A percentile compares a stretch with the other conserved stretches of the same genome.
phyloP scores from a whole-genome alignment of 2,113 vertebrate genomes.

The Phocoena sinus region DNA sequence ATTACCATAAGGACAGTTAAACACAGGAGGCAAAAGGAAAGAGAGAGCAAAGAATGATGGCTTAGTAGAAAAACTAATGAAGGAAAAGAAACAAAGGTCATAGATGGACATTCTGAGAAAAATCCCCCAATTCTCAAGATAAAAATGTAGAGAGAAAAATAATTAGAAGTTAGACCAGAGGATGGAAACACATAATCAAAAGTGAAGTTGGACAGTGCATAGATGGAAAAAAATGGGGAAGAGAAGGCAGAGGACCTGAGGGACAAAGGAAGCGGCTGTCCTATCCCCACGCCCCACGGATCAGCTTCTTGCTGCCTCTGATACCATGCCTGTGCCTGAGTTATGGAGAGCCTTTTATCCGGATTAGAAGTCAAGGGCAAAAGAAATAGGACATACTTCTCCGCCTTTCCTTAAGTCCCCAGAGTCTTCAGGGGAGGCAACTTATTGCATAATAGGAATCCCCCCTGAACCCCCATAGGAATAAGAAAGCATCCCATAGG shows the following conservation, averaged over 20 bases:
- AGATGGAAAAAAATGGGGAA: background rate
- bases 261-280: background rate
- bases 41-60: background rate
- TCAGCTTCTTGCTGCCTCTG: background rate
- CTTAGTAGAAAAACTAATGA: background rate
- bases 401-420: background rate
- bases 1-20: background rate
- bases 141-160: background rate
- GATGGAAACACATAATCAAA: background rate
- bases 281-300: fast-evolving
- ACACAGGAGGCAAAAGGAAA: background rate
- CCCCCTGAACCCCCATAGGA: fast-evolving
- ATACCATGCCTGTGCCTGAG: background rate
- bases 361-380: background rate
- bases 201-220: background rate
- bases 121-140: background rate
- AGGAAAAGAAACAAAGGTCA: background rate
- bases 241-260: background rate
- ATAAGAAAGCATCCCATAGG: background rate
- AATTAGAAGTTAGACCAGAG: background rate
- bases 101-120: background rate
- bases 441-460: background rate
- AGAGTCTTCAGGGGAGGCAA: background rate
- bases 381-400: background rate
- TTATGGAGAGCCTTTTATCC: background rate